phyloP scores from a whole-genome alignment of 2,888 invertebrate genomes.

The Xanthorhoe spadicearia region DNA sequence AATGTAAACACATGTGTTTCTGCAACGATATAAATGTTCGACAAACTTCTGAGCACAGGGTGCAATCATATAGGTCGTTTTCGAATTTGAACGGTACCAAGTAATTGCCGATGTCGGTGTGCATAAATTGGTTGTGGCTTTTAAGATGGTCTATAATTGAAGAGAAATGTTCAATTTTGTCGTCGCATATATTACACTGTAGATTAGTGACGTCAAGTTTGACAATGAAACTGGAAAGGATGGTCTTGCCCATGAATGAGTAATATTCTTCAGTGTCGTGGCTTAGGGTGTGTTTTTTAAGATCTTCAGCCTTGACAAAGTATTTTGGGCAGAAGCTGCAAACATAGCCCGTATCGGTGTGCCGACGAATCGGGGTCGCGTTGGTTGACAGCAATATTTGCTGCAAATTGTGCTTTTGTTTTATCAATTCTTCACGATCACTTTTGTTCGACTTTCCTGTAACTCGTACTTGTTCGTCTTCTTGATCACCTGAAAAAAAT shows the following conservation, averaged over 20 bases:
- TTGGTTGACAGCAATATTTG: constrained; percentile 58
- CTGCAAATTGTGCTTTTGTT: constrained; percentile 57
- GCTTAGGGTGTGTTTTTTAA: constrained; percentile 59
- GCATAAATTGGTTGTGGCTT: constrained; percentile 39
- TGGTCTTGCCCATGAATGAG: constrained; percentile 48
- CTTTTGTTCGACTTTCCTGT: constrained; percentile 14
- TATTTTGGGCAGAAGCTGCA: constrained; percentile 60
- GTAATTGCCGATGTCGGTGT: constrained; percentile 48
- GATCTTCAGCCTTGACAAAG: constrained; percentile 48
- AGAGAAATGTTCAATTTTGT: constrained; percentile 31
- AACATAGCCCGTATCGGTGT: constrained; percentile 57
- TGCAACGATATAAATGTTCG: constrained; percentile 36
- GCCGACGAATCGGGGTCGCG: constrained; percentile 61
- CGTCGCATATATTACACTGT: constrained; percentile 41
- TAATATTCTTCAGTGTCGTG: constrained; percentile 50
- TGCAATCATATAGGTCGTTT: constrained; percentile 36
- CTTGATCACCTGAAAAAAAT: constrained; percentile 22
- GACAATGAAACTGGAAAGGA: constrained; percentile 48
- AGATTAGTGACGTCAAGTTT: constrained; percentile 65
- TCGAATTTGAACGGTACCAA: constrained; percentile 49
- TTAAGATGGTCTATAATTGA: constrained; percentile 42
- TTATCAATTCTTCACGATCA: constrained; percentile 40
- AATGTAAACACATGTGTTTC: constrained; percentile 54
- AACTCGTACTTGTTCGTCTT: constrained; percentile 2
- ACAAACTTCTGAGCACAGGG: constrained; percentile 35